phyloP scores from a whole-genome alignment of 2,113 vertebrate genomes.

The Boleophthalmus pectinirostris region DNA sequence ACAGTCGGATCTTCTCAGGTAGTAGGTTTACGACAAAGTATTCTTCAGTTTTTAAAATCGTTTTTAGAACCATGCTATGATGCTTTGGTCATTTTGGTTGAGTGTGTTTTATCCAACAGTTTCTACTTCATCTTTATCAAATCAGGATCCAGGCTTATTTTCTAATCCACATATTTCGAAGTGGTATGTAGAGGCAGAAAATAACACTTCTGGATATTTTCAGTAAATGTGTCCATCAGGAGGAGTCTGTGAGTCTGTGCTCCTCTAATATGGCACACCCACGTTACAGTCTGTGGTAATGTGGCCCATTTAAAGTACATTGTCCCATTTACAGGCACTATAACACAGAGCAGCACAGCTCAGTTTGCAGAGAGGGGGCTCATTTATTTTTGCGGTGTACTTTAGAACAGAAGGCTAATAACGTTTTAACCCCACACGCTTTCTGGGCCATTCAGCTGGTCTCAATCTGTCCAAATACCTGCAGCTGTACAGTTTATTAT shows the following conservation, averaged over 20 bases:
- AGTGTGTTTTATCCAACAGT: too few species aligned
- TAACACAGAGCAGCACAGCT: conserved; percentile 1
- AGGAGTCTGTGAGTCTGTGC: neutral
- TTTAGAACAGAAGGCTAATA: conserved; percentile 2
- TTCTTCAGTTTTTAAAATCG: too few species aligned
- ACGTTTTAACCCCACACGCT: conserved; percentile 4
- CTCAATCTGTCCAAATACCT: conserved; percentile 6
- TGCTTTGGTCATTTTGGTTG: too few species aligned
- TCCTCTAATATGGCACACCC: neutral
- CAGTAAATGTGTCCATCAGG: neutral
- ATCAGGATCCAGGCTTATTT: neutral
- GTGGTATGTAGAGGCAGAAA: neutral
- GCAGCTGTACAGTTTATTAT: neutral
- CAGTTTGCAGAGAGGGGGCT: conserved; percentile 2
- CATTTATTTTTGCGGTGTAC: conserved; percentile 7
- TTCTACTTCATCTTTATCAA: neutral
- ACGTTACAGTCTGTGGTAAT: conserved; percentile 4
- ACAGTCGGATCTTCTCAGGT: too few species aligned
- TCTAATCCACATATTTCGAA: neutral
- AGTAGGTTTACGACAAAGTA: too few species aligned
- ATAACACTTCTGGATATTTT: neutral
- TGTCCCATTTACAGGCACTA: conserved; percentile 2
- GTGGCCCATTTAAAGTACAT: conserved; percentile 5
- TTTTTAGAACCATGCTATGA: too few species aligned
- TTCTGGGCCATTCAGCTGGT: neutral